Base-by-base conservation (phyloP, 2,888 invertebrate species). In the Napeogenes inachia region DNA sequence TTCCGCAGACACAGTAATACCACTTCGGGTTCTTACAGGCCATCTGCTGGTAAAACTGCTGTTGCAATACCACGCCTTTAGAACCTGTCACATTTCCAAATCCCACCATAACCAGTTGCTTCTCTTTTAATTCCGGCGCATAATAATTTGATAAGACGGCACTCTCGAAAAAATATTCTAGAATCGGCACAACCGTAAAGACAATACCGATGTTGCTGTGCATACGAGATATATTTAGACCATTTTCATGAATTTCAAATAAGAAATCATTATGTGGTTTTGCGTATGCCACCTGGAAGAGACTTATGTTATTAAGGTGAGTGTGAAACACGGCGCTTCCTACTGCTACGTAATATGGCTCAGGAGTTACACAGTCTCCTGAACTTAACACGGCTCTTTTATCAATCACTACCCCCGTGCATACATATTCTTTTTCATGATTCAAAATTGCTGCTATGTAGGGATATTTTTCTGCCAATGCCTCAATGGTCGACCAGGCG, bases 1-100 rank as follows among this genome's bases (percentile, higher is more conserved):
- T 68, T 38, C 86, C 87, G 63, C 87, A 87, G 21, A 86, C 69
- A 66, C 83, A 85, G 65, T 87, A 84, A 66, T 81, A 81, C 85
- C 85, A 87, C 65, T 78, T 81, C 0, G 85, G 81, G 67, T 84
- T 82, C 30, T 69, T 65, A 68, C 88, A 88, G 0, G 82, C 74
- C 2, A 72, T 72, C 63, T 84, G 81, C 35, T 72, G 69, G 65
- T 82, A 88, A 3, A 54, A 60, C 66, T 82, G 81, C 55, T 72
- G 67, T 65, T 85, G 85, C 60, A 87, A 67, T 13, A 71, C 75
- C 13, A 76, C 59, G 30, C 65, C 54, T 47, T 73, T 67, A 10
- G 72, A 60, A 3, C 70, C 61, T 33, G 56, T 64, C 8, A 79
- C 58, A 59, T 68, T 66, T 4, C 85, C 87, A 61, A 71, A 86